Conservation (phyloP, 2,113 vertebrate genomes). For the Tonatia bakeri region DNA sequence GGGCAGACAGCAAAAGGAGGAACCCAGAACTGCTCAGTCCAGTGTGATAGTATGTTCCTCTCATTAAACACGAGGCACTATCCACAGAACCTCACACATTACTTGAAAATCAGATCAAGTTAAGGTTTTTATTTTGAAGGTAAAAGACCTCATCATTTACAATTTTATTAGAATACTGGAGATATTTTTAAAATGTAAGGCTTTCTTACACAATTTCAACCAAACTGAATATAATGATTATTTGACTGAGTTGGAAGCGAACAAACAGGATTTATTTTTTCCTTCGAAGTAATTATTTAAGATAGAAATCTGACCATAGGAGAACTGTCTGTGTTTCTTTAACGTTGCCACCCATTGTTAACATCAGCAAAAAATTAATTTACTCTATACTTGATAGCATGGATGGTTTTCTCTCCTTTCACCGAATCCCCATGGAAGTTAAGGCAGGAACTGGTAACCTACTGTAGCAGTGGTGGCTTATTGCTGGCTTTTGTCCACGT, state of each 20-base stretch:
- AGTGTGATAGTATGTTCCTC: not conserved
- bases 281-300: conserved; percentile 14
- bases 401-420: not conserved
- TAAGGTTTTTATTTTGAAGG: not conserved
- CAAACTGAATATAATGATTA: not conserved
- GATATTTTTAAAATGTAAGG: not conserved
- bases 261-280: not conserved
- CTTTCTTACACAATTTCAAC: not conserved
- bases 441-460: not conserved
- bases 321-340: not conserved
- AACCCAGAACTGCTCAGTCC: not conserved
- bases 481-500: not conserved
- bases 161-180: not conserved
- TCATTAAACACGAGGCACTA: not conserved
- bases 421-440: not conserved
- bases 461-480: not conserved
- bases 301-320: not conserved
- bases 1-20: not conserved
- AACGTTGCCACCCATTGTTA: not conserved
- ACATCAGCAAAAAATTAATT: conserved; percentile 4
- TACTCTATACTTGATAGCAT: not conserved
- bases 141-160: not conserved
- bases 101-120: not conserved
- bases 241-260: not conserved
- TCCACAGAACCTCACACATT: not conserved